phyloP scores from a whole-genome alignment of 2,888 invertebrate species.

The Hyposoter dolosus region DNA sequence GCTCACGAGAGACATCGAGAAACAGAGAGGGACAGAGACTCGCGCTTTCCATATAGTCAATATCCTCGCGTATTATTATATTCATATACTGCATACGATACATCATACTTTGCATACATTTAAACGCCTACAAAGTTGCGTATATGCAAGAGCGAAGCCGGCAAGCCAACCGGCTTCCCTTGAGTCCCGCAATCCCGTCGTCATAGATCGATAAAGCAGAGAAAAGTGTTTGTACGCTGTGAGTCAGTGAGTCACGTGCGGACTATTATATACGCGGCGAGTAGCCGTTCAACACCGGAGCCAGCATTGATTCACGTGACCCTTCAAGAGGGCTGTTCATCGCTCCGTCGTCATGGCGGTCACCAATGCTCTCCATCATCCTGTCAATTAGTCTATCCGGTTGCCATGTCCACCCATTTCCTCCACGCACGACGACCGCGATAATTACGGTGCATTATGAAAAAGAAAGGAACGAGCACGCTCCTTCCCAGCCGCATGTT shows the following conservation, averaged over 20 bases:
- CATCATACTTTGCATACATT: conserved; percentile 41
- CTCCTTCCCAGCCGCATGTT: conserved; percentile 8
- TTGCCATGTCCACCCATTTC: conserved; percentile 60
- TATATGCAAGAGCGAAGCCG: conserved; percentile 38
- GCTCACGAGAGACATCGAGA: conserved; percentile 31
- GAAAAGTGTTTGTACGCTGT: conserved; percentile 54
- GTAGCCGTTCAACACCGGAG: conserved; percentile 61
- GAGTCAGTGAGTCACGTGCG: conserved; percentile 68
- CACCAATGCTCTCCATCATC: conserved; percentile 52
- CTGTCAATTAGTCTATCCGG: conserved; percentile 64
- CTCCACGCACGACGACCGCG: conserved; percentile 47
- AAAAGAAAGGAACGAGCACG: conserved; percentile 38
- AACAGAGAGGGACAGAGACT: conserved; percentile 15
- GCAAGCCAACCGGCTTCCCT: conserved; percentile 36
- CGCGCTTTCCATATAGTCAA: conserved; percentile 39
- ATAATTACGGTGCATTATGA: conserved; percentile 22
- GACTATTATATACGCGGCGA: neutral
- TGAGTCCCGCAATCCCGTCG: conserved; percentile 27
- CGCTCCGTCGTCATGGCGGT: conserved; percentile 30
- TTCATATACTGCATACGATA: conserved; percentile 14
- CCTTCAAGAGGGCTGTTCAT: conserved; percentile 25
- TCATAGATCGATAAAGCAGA: conserved; percentile 53
- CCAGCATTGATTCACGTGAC: conserved; percentile 77
- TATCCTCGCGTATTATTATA: neutral
- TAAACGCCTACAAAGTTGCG: conserved; percentile 33